Evolutionary conservation across 1,140 invertebrate species (phyloP).

Genomic region (Diorhabda elongata): DNA sequence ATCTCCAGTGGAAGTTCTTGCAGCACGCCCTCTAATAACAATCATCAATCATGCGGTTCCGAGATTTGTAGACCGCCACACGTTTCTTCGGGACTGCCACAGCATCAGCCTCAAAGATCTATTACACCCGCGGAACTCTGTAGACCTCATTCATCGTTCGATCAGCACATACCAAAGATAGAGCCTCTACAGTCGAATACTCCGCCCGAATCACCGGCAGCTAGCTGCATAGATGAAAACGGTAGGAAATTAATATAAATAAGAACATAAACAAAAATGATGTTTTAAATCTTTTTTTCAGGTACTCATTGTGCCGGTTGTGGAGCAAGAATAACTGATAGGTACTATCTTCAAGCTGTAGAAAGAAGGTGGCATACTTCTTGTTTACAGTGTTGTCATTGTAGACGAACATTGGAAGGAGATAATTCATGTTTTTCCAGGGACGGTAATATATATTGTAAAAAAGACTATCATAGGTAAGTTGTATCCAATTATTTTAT

Average conservation of each 20-base stretch:
- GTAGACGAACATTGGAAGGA: slow-evolving; percentile 81
- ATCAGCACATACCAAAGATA: slow-evolving; percentile 53
- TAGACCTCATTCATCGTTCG: slow-evolving; percentile 39
- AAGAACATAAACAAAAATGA: too few relatives aligned
- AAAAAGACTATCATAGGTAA: slow-evolving; percentile 96
- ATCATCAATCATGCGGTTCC: slow-evolving; percentile 44
- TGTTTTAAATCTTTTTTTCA: neutral
- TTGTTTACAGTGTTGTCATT: slow-evolving; percentile 89
- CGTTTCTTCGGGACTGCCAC: slow-evolving; percentile 13
- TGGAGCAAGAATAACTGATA: slow-evolving; percentile 75
- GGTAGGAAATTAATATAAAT: slow-evolving; percentile 33
- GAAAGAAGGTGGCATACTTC: slow-evolving; percentile 90
- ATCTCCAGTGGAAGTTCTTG: slow-evolving; percentile 50
- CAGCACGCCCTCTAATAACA: slow-evolving; percentile 46
- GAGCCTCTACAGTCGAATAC: slow-evolving; percentile 49
- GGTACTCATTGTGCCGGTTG: slow-evolving; percentile 78
- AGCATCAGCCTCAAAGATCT: slow-evolving; percentile 34
- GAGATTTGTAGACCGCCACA: slow-evolving; percentile 40
- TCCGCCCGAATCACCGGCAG: slow-evolving; percentile 48
- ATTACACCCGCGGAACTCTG: slow-evolving; percentile 38
- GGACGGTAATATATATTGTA: slow-evolving; percentile 94
- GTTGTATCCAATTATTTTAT: slow-evolving; percentile 33
- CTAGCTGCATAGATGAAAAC: slow-evolving; percentile 37
- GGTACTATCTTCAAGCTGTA: slow-evolving; percentile 88
- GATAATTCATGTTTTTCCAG: slow-evolving; percentile 91